phyloP scores from a whole-genome alignment of 2,797 vertebrate genomes.

The Lepilemur septentrionalis region DNA sequence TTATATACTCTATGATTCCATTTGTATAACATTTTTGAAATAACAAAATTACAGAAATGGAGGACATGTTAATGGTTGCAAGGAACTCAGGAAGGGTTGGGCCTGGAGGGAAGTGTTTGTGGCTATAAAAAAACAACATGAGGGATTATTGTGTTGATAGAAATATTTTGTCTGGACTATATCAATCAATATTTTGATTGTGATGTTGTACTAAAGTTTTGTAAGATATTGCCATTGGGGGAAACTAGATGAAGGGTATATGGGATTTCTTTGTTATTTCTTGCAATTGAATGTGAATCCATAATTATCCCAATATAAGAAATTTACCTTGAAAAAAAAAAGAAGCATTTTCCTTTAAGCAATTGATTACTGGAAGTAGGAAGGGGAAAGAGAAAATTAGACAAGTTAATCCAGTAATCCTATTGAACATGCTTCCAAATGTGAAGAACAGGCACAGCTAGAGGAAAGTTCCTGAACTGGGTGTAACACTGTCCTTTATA shows the following conservation, averaged over 20 bases:
- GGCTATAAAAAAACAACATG: neutral
- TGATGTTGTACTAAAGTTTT: neutral
- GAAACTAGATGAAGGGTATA: neutral
- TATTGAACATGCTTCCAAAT: neutral
- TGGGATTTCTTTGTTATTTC: neutral
- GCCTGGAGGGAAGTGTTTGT: neutral
- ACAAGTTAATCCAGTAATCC: neutral
- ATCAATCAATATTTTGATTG: neutral
- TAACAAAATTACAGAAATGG: neutral
- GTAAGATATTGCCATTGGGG: neutral
- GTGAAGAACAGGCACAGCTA: neutral
- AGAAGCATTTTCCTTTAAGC: neutral
- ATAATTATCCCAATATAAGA: neutral
- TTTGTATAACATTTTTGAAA: neutral
- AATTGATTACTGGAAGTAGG: neutral
- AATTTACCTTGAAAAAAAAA: neutral
- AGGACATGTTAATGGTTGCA: neutral
- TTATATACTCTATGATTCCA: neutral
- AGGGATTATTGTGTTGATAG: neutral
- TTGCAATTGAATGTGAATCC: neutral
- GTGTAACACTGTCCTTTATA: slow-evolving; percentile 1
- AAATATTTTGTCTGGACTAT: neutral
- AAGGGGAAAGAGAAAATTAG: neutral
- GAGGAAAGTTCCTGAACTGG: neutral
- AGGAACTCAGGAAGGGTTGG: neutral